Evolutionary conservation across 2,113 vertebrate species (phyloP).

Genomic region (Microtus richardsoni): DNA sequence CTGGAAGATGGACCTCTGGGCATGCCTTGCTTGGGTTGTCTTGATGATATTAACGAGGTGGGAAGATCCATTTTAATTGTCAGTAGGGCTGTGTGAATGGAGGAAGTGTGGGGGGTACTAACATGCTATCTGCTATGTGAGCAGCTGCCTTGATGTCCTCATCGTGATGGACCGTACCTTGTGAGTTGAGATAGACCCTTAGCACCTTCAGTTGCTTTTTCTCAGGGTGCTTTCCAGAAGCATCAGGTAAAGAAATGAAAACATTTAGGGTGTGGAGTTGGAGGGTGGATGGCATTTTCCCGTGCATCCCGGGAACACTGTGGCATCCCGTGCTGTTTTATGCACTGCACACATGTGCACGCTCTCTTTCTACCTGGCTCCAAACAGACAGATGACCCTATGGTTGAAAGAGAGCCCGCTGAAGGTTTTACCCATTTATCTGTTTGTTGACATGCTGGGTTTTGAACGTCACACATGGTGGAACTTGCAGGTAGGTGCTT

Average conservation of each 20-base stretch:
- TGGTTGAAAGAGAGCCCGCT: background rate
- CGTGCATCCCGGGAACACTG: accelerated
- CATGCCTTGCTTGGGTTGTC: background rate
- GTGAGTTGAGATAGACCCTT: background rate
- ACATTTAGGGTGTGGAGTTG: background rate
- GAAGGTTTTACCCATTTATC: accelerated
- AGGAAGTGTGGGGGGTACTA: background rate
- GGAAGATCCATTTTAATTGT: background rate
- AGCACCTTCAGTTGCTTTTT: background rate
- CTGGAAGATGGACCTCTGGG: background rate
- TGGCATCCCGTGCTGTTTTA: background rate
- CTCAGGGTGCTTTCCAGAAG: background rate
- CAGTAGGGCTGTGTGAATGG: background rate
- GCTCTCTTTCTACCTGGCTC: background rate
- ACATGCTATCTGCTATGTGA: background rate
- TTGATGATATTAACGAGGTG: background rate
- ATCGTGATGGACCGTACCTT: background rate
- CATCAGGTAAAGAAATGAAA: background rate
- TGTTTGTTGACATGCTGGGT: background rate
- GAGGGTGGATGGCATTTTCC: background rate
- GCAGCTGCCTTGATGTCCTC: background rate
- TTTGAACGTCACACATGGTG: accelerated
- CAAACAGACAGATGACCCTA: accelerated
- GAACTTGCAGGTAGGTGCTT: background rate
- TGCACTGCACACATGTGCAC: accelerated